A percentile compares a stretch with the other conserved stretches of the same genome.
phyloP scores from a whole-genome alignment of 2,113 vertebrate species.

The Phocoena sinus region DNA sequence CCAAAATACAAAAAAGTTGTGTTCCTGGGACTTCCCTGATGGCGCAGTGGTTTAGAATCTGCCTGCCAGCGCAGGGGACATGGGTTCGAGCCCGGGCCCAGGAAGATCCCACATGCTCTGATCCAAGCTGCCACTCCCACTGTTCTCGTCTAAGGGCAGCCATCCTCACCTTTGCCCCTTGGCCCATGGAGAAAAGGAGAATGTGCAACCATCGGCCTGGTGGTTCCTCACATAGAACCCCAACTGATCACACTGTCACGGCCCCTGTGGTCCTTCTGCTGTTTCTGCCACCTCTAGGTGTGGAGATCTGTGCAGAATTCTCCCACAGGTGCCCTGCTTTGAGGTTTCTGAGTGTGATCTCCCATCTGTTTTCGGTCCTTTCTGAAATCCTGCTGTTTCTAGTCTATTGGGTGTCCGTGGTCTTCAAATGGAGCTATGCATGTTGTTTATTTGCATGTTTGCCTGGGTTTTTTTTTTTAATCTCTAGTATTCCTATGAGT shows the following conservation, averaged over 20 bases:
- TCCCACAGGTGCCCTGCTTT: neutral
- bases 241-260: accelerated
- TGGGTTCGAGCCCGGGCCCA: too few species aligned
- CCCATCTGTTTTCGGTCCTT: neutral
- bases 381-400: neutral
- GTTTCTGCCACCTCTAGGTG: neutral
- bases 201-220: neutral
- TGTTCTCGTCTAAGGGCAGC: neutral
- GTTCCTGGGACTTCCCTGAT: neutral
- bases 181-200: neutral
- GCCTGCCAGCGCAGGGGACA: too few species aligned
- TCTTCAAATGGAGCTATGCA: neutral
- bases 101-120: neutral
- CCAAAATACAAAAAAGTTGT: neutral
- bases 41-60: too few species aligned
- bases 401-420: neutral
- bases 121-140: neutral
- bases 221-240: neutral
- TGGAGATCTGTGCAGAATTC: neutral
- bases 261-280: neutral
- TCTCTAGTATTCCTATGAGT: neutral
- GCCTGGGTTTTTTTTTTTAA: neutral
- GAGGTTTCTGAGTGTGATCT: neutral
- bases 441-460: neutral
- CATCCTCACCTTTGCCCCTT: neutral